phyloP scores from a whole-genome alignment of 2,113 vertebrate genomes.

The Sus scrofa region T2T-Sscrofa CM000818.6:86669501-86670000 shows the following conservation, averaged over 20 bases:
- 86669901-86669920: background rate
- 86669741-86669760: background rate
- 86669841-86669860: background rate
- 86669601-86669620: background rate
- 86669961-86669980: background rate
- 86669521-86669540: background rate
- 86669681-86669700: background rate
- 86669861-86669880: background rate
- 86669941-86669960: background rate
- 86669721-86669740: no score
- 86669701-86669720: background rate
- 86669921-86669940: background rate
- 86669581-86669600: background rate
- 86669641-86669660: background rate
- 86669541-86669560: background rate
- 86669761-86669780: no score
- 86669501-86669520: background rate
- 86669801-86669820: background rate
- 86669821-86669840: background rate
- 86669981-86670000: background rate
- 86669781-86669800: no score
- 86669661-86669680: background rate
- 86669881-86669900: background rate
- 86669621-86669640: background rate
- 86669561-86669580: background rate